Conservation (phyloP, 2,888 invertebrate genomes). For the Melanophora roralis region DNA sequence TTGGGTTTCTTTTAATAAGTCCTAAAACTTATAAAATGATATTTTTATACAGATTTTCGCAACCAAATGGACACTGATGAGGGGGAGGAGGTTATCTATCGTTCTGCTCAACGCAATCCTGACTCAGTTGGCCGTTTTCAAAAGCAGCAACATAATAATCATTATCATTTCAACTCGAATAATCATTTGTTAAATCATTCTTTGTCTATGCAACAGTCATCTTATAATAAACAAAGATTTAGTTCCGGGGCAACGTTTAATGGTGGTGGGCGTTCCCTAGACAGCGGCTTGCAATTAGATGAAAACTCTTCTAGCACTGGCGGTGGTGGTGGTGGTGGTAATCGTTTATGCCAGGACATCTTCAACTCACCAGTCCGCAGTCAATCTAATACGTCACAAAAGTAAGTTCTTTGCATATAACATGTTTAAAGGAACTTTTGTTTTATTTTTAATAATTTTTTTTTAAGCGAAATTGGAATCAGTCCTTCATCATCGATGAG, state of each 20-base stretch:
- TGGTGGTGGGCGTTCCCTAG: constrained; percentile 72
- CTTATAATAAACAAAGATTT: constrained; percentile 70
- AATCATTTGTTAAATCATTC: constrained; percentile 73
- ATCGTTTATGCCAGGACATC: constrained; percentile 67
- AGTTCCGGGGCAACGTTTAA: constrained; percentile 66
- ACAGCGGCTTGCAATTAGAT: constrained; percentile 71
- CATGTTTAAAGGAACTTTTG: no score
- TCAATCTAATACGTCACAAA: constrained; percentile 67
- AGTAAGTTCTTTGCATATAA: constrained; percentile 60
- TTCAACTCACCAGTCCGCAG: constrained; percentile 71
- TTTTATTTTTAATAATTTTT: background rate
- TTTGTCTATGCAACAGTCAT: constrained; percentile 72
- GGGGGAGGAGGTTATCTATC: constrained; percentile 70
- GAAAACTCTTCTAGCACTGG: constrained; percentile 52
- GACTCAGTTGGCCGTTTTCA: constrained; percentile 68
- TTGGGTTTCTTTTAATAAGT: background rate
- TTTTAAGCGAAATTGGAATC: constrained; percentile 70
- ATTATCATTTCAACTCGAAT: constrained; percentile 73
- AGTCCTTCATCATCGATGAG: constrained; percentile 76
- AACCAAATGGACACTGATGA: constrained; percentile 74
- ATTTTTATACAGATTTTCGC: constrained; percentile 71
- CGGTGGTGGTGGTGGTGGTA: constrained; percentile 14
- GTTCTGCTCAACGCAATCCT: constrained; percentile 66
- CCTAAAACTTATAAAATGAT: no score
- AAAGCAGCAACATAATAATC: constrained; percentile 69